Percentiles rank a stretch among this genome's conserved stretches.
Conservation (phyloP, 2,113 vertebrate genomes). For the Albula goreensis region DNA sequence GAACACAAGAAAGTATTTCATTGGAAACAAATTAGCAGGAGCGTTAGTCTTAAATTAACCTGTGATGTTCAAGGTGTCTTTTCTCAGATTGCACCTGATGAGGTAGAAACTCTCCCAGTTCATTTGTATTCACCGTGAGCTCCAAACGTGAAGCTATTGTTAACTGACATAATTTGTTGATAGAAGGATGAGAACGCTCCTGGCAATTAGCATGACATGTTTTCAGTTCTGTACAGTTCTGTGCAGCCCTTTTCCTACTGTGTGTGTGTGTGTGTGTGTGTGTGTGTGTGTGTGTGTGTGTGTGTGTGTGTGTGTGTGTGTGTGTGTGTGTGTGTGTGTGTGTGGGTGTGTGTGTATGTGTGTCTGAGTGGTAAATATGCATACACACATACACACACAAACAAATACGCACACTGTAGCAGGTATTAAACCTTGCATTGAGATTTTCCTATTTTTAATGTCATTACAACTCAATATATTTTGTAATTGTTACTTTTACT, state of each 20-base stretch:
- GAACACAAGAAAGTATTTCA: constrained; percentile 41
- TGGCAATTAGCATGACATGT: constrained; percentile 33
- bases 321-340: too few relatives aligned
- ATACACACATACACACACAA: too few relatives aligned
- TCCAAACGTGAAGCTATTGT: neutral
- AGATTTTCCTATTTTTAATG: neutral
- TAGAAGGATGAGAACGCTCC: constrained; percentile 32
- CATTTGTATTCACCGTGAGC: constrained; percentile 2
- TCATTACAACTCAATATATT: neutral
- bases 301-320: neutral
- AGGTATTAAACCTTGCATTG: neutral
- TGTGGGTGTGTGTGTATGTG: neutral
- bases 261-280: too few relatives aligned
- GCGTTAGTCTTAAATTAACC: constrained; percentile 59
- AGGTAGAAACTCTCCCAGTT: constrained; percentile 38
- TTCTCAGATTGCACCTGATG: constrained; percentile 39
- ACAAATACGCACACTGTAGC: neutral
- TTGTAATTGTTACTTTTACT: neutral
- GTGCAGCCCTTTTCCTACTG: neutral
- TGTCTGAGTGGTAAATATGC: too few relatives aligned
- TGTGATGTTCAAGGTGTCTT: constrained; percentile 28
- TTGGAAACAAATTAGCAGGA: constrained; percentile 66
- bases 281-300: too few relatives aligned
- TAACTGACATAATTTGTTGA: neutral
- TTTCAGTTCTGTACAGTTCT: neutral